Base-by-base conservation (phyloP, 2,797 vertebrate species). In the Tadarida brasiliensis region DNA sequence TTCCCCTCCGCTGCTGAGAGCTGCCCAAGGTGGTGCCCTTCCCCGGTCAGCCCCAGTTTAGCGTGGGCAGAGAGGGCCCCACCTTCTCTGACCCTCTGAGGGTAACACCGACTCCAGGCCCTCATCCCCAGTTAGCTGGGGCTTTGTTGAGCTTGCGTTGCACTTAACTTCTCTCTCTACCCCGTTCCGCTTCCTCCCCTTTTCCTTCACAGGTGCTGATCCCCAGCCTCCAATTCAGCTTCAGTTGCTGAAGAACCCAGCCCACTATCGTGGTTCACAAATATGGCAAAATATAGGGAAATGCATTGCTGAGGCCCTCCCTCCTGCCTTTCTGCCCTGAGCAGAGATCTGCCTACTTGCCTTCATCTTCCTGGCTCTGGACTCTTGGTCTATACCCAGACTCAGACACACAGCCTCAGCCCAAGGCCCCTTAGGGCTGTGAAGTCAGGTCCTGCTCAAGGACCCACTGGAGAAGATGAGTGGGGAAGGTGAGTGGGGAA, bases 51-150 rank as follows among this genome's bases (percentile, higher is more conserved):
- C 35, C 56, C 3, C 2, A 30, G 7, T 63, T 12, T 61, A 28
- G 28, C 44, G 73, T 28, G 19, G 17, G 8, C n/a, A 77, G 2
- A 47, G 30, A 56, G 30, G 17, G 22, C 49, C 67, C 17, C 57
- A 17, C 81, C 33, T 30, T 59, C 14, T 33, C 22, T 5, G 24
- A 16, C 2, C 11, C 44, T 87, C 56, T 28, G 11, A 7, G 1
- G 49, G 11, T 59, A 35, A 26, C 1, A 16, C 81, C 44, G 39
- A 61, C 57, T 90, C 11, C 56, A 61, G 44, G 17, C 7, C 4
- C 63, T n/a, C 28, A 4, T 16, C 1, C 28, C 3, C 4, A 0
- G 3, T 6, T 7, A 17, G 5, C 30, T 19, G 11, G n/a, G 51
- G 56, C 12, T 65, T n/a, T n/a, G 26, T 51, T 1, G 0, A 39